Percentiles rank a stretch among this genome's conserved stretches.
Evolutionary conservation across 2,888 invertebrate genomes (phyloP).

Genomic region (Adelognathus sp.): DNA sequence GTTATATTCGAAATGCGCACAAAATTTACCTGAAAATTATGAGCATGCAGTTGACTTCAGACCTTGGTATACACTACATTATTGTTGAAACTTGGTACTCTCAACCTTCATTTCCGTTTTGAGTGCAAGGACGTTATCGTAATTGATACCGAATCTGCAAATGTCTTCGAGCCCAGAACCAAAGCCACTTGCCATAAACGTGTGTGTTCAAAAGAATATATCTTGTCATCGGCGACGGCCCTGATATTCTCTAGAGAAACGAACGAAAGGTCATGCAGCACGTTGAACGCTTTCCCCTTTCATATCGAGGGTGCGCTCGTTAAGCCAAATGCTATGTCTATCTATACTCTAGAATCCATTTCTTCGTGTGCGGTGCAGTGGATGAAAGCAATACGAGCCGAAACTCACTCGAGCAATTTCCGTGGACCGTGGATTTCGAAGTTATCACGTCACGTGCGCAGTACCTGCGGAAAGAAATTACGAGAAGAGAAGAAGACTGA

Average conservation of each 20-base stretch:
- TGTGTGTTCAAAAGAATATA: neutral
- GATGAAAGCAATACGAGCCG: constrained; percentile 19
- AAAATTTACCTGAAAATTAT: too few species aligned
- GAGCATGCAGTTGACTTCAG: too few species aligned
- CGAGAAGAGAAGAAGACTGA: constrained; percentile 27
- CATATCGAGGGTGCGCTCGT: neutral
- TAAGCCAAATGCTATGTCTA: neutral
- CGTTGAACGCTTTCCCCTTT: neutral
- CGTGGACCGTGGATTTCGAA: constrained; percentile 52
- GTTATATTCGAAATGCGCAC: too few species aligned
- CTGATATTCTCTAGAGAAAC: neutral
- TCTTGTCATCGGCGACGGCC: neutral
- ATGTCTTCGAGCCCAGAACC: neutral
- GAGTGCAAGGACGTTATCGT: too few species aligned
- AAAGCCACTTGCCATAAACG: neutral
- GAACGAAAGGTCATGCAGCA: neutral
- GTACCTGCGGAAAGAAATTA: constrained; percentile 57
- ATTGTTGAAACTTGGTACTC: too few species aligned
- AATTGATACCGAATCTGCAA: too few species aligned
- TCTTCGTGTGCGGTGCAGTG: neutral
- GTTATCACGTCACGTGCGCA: constrained; percentile 69
- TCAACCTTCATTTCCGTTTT: too few species aligned
- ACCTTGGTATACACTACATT: too few species aligned
- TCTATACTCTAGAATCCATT: neutral
- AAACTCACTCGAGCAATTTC: constrained; percentile 16